These are phyloP conservation scores for Ficedula albicollis DNA, from an alignment of 2,797 vertebrate species.

Conservation along the genomic window DNA sequence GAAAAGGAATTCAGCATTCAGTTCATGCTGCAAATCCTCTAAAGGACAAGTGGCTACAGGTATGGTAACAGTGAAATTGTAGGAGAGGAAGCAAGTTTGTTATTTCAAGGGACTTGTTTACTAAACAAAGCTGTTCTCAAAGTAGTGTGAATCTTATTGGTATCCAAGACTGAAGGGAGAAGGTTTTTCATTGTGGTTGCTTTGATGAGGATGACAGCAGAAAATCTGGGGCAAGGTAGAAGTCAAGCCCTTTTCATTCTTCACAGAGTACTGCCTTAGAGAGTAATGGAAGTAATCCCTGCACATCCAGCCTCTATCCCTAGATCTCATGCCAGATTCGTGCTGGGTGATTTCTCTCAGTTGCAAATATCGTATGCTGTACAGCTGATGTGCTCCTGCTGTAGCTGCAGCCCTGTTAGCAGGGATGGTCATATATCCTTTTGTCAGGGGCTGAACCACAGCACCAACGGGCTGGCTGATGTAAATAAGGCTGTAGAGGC, in stretches of 20 bases:
- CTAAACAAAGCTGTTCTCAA: not conserved
- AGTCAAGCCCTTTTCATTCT: not conserved
- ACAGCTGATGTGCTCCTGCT: slow-evolving; percentile 19
- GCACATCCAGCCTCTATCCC: not conserved
- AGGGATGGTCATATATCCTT: not conserved
- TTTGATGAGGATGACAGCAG: not conserved
- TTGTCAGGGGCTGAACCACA: not conserved
- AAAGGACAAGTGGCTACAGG: not conserved
- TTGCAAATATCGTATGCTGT: not conserved
- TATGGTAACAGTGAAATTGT: not conserved
- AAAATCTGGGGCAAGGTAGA: not conserved
- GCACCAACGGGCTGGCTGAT: not conserved
- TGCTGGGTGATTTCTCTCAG: not conserved
- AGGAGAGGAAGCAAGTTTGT: not conserved
- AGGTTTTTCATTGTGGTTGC: not conserved
- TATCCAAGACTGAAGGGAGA: not conserved
- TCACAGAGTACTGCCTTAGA: not conserved
- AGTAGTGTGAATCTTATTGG: not conserved
- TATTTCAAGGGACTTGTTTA: not conserved
- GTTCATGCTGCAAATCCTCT: not conserved
- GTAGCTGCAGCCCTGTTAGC: not conserved
- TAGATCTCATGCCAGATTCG: not conserved
- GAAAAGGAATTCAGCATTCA: not conserved
- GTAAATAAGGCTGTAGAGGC: not conserved
- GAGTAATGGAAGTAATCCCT: not conserved